Percentiles rank a stretch among this genome's conserved stretches.
Evolutionary conservation across 2,797 vertebrate species (phyloP).

Genomic region (Liparis tanakae): DNA sequence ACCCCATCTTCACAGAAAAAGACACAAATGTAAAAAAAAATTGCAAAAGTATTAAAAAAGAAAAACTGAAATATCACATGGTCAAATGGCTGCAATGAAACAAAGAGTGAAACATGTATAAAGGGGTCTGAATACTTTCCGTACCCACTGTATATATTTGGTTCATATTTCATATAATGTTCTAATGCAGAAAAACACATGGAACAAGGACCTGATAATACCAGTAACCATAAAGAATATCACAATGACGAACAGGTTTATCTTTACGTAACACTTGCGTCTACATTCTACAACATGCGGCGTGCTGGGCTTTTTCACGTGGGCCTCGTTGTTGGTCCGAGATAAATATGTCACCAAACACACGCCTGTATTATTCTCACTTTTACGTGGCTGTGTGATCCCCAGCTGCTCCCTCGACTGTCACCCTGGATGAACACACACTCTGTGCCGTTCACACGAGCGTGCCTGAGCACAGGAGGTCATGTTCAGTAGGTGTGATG

Average conservation of each 20-base stretch:
- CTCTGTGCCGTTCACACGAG: neutral
- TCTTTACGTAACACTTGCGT: neutral
- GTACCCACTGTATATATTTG: neutral
- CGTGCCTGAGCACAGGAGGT: neutral
- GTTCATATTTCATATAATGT: neutral
- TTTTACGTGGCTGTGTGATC: neutral
- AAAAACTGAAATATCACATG: too few relatives aligned
- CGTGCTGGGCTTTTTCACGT: neutral
- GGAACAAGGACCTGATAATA: neutral
- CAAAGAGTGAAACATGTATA: too few relatives aligned
- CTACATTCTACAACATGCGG: neutral
- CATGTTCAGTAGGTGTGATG: neutral
- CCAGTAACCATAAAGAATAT: neutral
- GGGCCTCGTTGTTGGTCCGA: neutral
- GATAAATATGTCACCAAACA: neutral
- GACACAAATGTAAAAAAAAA: too few relatives aligned
- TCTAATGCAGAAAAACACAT: neutral
- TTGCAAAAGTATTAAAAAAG: too few relatives aligned
- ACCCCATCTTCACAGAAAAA: too few relatives aligned
- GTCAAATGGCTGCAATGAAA: too few relatives aligned
- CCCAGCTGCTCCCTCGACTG: slow-evolving; percentile 9
- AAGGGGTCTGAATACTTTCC: too few relatives aligned
- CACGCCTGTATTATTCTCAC: neutral
- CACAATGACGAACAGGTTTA: neutral
- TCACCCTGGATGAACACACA: neutral